Conservation (phyloP, 2,797 vertebrate species). For the Pantherophis alleghaniensis region DNA sequence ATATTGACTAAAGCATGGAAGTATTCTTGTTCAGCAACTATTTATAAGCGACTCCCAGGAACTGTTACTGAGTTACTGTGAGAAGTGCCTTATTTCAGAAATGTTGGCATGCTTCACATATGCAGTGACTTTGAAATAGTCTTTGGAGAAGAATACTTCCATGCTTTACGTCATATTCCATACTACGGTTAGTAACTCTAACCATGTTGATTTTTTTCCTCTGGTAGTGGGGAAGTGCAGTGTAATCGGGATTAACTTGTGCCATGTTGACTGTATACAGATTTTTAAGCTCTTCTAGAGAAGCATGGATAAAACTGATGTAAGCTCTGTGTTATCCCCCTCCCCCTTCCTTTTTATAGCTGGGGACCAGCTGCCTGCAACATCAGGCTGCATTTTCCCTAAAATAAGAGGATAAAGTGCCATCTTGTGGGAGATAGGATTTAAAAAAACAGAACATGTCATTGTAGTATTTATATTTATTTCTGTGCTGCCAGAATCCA, state of each 20-base stretch:
- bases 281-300: neutral
- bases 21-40: neutral
- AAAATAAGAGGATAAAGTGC: neutral
- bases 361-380: neutral
- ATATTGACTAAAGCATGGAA: neutral
- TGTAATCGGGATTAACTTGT: neutral
- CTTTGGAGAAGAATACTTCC: neutral
- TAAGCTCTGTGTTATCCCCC: neutral
- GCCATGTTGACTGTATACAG: neutral
- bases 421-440: conserved; percentile 3
- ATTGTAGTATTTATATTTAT: neutral
- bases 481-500: neutral
- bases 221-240: neutral
- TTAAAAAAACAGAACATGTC: neutral
- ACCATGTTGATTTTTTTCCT: neutral
- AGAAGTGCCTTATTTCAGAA: neutral
- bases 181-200: neutral
- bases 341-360: neutral
- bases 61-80: neutral
- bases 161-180: neutral
- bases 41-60: neutral
- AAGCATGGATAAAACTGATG: neutral
- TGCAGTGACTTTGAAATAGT: neutral
- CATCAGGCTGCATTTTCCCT: neutral
- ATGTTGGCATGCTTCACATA: neutral